These are phyloP conservation scores for Drosophila triauraria DNA, from an alignment of 1,140 invertebrate species.

Conservation along the genomic window DNA sequence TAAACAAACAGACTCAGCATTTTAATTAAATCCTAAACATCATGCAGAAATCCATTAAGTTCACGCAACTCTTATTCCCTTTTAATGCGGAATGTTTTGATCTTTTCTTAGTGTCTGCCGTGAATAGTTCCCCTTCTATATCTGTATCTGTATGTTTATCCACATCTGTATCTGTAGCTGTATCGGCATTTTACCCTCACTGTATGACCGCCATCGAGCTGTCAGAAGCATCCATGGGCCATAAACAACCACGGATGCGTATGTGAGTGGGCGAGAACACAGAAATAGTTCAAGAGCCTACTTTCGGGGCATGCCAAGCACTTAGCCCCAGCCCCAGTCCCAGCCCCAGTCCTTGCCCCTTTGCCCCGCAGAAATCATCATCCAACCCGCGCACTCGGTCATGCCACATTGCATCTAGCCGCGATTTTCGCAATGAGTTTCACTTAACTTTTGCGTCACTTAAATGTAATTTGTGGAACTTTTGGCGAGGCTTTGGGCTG, in stretches of 20 bases:
- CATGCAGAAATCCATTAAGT: too few relatives aligned
- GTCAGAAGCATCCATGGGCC: constrained; percentile 24
- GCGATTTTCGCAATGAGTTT: constrained; percentile 75
- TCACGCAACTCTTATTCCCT: too few relatives aligned
- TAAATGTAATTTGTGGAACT: constrained; percentile 75
- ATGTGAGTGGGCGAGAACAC: constrained; percentile 42
- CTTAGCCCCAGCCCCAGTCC: constrained; percentile 27
- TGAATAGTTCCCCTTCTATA: too few relatives aligned
- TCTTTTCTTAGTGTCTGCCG: too few relatives aligned
- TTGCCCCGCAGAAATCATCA: background rate
- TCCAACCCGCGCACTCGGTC: constrained; percentile 3
- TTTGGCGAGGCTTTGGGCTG: constrained; percentile 54
- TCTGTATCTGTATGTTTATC: background rate
- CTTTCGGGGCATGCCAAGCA: constrained; percentile 53
- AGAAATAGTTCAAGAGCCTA: constrained; percentile 63
- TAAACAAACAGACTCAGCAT: too few relatives aligned
- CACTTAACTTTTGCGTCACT: constrained; percentile 77
- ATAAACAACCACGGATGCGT: constrained; percentile 38
- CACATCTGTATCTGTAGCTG: background rate
- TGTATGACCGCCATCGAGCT: constrained; percentile 1
- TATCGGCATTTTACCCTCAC: background rate
- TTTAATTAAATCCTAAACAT: too few relatives aligned
- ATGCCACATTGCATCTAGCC: constrained; percentile 41
- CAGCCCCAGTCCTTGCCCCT: background rate
- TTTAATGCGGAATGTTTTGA: background rate